A percentile compares a stretch with the other conserved stretches of the same genome.
phyloP scores from a whole-genome alignment of 2,888 invertebrate species.

The Tetranychus truncatus region DNA sequence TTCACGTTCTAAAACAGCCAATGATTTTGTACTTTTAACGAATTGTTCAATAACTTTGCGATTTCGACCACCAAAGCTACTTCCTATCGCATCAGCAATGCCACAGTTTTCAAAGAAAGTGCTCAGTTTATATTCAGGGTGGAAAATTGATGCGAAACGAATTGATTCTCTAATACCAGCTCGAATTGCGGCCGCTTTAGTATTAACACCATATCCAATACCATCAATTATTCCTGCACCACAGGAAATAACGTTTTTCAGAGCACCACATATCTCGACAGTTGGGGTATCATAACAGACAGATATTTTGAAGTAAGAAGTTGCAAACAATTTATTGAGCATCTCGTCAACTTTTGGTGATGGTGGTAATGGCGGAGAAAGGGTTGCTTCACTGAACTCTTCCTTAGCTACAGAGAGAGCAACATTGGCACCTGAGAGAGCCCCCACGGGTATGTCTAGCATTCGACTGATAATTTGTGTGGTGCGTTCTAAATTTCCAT shows the following conservation, averaged over 20 bases:
- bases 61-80: conserved; percentile 39
- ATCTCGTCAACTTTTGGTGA: conserved; percentile 28
- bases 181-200: conserved; percentile 39
- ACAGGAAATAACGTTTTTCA: conserved; percentile 40
- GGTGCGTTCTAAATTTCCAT: conserved; percentile 32
- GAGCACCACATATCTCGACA: conserved; percentile 40
- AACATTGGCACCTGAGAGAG: conserved; percentile 40
- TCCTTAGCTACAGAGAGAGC: conserved; percentile 38
- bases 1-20: conserved; percentile 36
- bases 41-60: conserved; percentile 36
- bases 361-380: conserved; percentile 32
- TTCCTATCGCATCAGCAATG: conserved; percentile 39
- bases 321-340: conserved; percentile 36
- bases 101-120: conserved; percentile 40
- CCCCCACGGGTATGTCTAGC: conserved; percentile 35
- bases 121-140: conserved; percentile 31
- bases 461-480: conserved; percentile 31
- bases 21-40: conserved; percentile 34
- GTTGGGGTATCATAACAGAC: conserved; percentile 36
- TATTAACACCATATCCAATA: conserved; percentile 37
- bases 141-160: conserved; percentile 33
- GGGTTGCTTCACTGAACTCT: conserved; percentile 39
- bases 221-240: conserved; percentile 40
- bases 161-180: conserved; percentile 38
- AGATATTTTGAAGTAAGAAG: conserved; percentile 37